Conservation (phyloP, 2,797 vertebrate species). For the Glossophaga mutica region DNA sequence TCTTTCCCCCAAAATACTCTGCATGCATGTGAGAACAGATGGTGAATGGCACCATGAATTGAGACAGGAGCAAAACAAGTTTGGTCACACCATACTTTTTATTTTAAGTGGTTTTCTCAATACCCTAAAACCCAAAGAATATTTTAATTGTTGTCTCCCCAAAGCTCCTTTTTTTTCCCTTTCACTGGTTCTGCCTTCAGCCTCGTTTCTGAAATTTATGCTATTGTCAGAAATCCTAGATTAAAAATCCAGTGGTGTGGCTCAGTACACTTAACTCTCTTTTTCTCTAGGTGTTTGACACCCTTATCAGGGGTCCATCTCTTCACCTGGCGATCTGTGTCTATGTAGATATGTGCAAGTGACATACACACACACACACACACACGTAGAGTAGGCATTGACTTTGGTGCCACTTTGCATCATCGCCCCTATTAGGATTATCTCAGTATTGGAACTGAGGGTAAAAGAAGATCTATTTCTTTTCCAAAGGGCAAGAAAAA, state of each 20-base stretch:
- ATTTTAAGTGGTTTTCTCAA: background rate
- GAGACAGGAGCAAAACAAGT: background rate
- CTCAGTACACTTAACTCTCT: background rate
- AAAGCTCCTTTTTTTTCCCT: slow-evolving; percentile 11
- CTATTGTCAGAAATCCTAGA: slow-evolving; percentile 55
- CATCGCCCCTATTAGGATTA: slow-evolving; percentile 66
- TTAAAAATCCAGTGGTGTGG: slow-evolving; percentile 5
- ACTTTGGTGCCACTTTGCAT: slow-evolving; percentile 51
- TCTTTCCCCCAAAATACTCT: background rate
- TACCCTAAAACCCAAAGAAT: background rate
- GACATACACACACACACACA: background rate
- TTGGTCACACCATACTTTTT: background rate
- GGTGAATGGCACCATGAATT: background rate
- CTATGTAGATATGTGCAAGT: slow-evolving; percentile 9
- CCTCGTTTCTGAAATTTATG: slow-evolving; percentile 42
- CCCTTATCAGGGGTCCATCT: slow-evolving; percentile 40
- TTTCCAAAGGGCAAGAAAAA: slow-evolving; percentile 81
- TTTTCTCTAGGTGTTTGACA: slow-evolving; percentile 27
- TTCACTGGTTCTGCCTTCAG: background rate
- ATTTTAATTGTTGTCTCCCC: slow-evolving; percentile 17
- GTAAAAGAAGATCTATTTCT: slow-evolving; percentile 80
- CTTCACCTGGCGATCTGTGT: background rate
- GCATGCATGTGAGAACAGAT: background rate
- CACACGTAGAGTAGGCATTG: background rate
- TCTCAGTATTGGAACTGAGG: slow-evolving; percentile 76